Base-by-base conservation (phyloP, 2,113 vertebrate genomes). In the Campylorhamphus procurvoides region DNA sequence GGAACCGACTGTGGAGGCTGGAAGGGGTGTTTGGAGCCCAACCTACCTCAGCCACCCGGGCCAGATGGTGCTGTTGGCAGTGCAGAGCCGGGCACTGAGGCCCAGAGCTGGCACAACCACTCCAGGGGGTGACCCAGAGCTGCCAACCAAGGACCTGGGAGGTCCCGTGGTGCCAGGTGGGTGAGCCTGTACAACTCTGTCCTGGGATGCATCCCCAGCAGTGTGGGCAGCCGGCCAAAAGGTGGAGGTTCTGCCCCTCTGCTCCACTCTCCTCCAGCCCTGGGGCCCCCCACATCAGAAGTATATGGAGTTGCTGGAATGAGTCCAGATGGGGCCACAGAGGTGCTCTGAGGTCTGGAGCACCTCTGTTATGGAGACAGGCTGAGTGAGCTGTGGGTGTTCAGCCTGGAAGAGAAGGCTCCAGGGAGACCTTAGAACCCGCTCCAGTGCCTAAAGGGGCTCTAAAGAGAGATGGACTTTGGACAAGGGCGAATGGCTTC, bases 21-120 rank as follows among this genome's bases (percentile, higher is more conserved):
- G 94, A 97, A 16, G 94, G 2, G 73, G 60, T 6, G 3, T 66
- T 13, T 3, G 31, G 20, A 89, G 53, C 58, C 40, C 25, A 0
- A 56, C 39, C 35, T 23, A 23, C 37, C 91, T 98, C 74, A 98
- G 98, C 42, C 94, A 96, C 47, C 97, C 97, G 4, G 98, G 97
- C 27, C 86, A 4, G 17, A 98, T 98, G 98, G 96, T 97, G 44
- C 94, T 98, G 31, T 95, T 94, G 7, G 98, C 97, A 3, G 91
- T 84, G 0, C 39, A 10, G 59, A 90, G 68, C 15, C 40, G 64
- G 50, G 71, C 9, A 0, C 15, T 8, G 40, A 74, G 71, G 29
- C n/a, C 49, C 59, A 7, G 53, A 37, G 12, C 74, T 3, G 1
- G 19, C 53, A 14, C 0, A 0, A 47, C 59, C 4, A 0, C 15